A percentile compares a stretch with the other conserved stretches of the same genome.
These are phyloP conservation scores for Sebastes diaconus DNA, from an alignment of 2,797 vertebrate species.

Conservation along the genomic window DNA sequence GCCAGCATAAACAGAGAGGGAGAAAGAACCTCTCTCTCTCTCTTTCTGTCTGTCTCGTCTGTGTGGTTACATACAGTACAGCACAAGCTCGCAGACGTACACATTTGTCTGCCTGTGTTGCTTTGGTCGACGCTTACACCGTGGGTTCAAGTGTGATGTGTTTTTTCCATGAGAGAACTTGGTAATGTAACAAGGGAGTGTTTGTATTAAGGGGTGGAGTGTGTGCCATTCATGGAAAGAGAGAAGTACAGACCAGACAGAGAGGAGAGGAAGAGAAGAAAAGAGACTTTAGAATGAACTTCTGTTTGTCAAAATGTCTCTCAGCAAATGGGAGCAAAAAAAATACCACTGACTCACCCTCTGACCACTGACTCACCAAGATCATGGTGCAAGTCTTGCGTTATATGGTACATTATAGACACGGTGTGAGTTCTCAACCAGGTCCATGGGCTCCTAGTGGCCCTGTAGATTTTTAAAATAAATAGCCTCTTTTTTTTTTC, in stretches of 20 bases:
- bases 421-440: not conserved
- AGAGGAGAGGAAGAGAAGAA: not conserved
- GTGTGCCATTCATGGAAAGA: slow-evolving; percentile 33
- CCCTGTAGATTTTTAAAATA: too few species aligned
- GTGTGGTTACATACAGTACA: not conserved
- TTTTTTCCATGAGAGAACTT: slow-evolving; percentile 62
- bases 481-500: not conserved
- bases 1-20: slow-evolving; percentile 56
- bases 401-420: not conserved
- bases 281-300: not conserved
- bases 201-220: slow-evolving; percentile 59
- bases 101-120: slow-evolving; percentile 13
- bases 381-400: not conserved
- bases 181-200: slow-evolving; percentile 66
- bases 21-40: not conserved
- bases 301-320: not conserved
- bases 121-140: not conserved
- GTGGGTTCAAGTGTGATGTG: slow-evolving; percentile 36
- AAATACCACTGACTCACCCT: not conserved
- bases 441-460: not conserved
- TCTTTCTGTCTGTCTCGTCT: not conserved
- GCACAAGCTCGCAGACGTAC: not conserved
- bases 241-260: slow-evolving; percentile 14
- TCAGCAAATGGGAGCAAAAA: not conserved
- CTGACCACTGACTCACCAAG: not conserved